These are phyloP conservation scores for Cyprichromis sp. DNA, from an alignment of 2,113 vertebrate genomes.

Conservation along the genomic window DNA sequence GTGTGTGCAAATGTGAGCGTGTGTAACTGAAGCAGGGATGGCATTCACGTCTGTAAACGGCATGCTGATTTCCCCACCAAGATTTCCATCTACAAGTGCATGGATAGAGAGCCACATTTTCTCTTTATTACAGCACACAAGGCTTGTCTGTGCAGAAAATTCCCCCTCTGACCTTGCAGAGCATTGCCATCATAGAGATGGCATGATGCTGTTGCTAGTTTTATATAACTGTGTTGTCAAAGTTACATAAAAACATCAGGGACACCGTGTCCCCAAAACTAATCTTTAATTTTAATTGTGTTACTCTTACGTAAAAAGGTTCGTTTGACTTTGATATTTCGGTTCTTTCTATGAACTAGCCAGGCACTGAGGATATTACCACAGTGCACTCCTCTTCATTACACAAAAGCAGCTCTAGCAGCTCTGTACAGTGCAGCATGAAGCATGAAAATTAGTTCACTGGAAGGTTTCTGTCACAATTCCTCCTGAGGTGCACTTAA, in stretches of 20 bases:
- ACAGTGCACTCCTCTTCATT: neutral
- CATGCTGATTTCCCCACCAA: neutral
- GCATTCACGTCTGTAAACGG: neutral
- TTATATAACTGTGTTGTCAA: neutral
- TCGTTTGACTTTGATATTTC: neutral
- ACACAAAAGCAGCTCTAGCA: neutral
- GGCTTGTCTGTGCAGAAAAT: conserved; percentile 16
- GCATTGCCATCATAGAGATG: conserved; percentile 13
- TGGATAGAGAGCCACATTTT: neutral
- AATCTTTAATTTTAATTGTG: neutral
- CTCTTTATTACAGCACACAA: conserved; percentile 19
- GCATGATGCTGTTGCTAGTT: neutral
- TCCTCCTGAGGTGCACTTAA: neutral
- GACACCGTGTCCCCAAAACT: neutral
- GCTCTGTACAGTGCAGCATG: neutral
- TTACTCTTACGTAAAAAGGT: neutral
- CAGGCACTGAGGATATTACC: neutral
- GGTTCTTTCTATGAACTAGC: neutral
- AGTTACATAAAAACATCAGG: conserved; percentile 1
- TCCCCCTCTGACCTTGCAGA: neutral
- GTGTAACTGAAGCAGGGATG: neutral
- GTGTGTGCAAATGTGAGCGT: neutral
- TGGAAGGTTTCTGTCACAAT: neutral
- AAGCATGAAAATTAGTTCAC: neutral
- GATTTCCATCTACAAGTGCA: neutral